Base-by-base conservation (phyloP, 2,113 vertebrate species). In the Myrmecophaga tridactyla region DNA sequence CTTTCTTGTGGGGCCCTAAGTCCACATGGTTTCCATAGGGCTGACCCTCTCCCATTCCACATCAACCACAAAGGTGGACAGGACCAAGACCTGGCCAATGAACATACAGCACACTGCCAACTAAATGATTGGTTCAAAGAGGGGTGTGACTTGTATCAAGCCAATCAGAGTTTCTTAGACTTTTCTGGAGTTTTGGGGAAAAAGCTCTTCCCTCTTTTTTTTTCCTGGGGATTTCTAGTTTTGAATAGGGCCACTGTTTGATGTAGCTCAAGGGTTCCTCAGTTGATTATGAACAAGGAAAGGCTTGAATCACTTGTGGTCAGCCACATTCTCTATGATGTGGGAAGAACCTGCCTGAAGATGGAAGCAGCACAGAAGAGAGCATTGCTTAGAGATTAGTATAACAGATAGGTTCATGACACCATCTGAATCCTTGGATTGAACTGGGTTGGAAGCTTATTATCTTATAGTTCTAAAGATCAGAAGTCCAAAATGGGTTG, bases 251-350 rank as follows among this genome's bases (percentile, higher is more conserved):
- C 53, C 23, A 76, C 39, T 63, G 62, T 29, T 46, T 46, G 36
- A 2, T 36, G 4, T 46, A 53, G 15, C n/a, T 93, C 51, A 82
- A 85, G 73, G 14, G 25, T 4, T 41, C 5, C 34, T 34, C 27
- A 83, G 83, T 75, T 34, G n/a, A 76, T 89, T 78, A 89, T 84
- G 36, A 23, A 81, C 88, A 92, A 84, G 85, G 41, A 82, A 67
- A 94, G 18, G 27, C 23, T 87, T 29, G 25, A 76, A 27, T 18
- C 81, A 36, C 48, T 43, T 67, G 31, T 62, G 56, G 6, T 63
- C 62, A 82, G 86, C 43, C n/a, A n/a, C n/a, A n/a, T 82, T 69
- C 63, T n/a, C 80, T 27, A 41, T 53, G 23, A 51, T 1, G 2
- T 43, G 65, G 36, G 27, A 46, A 95, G 34, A 48, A 87, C 6